Evolutionary conservation across 2,888 invertebrate species (phyloP).

Genomic region (Noctua fimbriata): DNA sequence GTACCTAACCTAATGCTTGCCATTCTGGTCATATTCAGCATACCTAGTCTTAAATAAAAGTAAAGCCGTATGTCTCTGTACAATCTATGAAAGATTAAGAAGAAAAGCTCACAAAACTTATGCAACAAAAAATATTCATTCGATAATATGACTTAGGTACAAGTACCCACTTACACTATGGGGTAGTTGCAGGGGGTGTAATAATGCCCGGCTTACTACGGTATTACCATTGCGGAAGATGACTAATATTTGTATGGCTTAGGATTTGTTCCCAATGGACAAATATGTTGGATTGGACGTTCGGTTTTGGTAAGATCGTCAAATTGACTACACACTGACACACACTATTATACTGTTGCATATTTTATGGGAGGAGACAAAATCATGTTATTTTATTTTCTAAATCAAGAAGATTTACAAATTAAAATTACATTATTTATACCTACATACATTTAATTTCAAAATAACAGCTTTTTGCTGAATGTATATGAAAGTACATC

Average conservation of each 20-base stretch:
- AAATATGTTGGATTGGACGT: constrained; percentile 1
- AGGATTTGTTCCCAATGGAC: constrained; percentile 44
- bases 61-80: too few species aligned
- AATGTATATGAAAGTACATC: too few species aligned
- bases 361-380: too few species aligned
- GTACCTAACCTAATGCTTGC: too few species aligned
- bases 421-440: too few species aligned
- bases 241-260: constrained; percentile 62
- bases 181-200: constrained; percentile 61
- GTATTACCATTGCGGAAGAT: constrained; percentile 63
- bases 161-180: constrained; percentile 38
- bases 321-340: background rate
- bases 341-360: too few species aligned
- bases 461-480: too few species aligned
- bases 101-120: background rate
- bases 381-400: too few species aligned
- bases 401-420: too few species aligned
- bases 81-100: background rate
- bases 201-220: constrained; percentile 72
- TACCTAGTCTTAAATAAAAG: too few species aligned
- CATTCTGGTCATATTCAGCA: too few species aligned
- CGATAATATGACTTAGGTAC: constrained; percentile 28
- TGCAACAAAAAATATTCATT: constrained; percentile 46
- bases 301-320: background rate
- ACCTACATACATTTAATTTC: too few species aligned